Conservation (phyloP, 2,797 vertebrate genomes). For the Darevskia mixta region DNA sequence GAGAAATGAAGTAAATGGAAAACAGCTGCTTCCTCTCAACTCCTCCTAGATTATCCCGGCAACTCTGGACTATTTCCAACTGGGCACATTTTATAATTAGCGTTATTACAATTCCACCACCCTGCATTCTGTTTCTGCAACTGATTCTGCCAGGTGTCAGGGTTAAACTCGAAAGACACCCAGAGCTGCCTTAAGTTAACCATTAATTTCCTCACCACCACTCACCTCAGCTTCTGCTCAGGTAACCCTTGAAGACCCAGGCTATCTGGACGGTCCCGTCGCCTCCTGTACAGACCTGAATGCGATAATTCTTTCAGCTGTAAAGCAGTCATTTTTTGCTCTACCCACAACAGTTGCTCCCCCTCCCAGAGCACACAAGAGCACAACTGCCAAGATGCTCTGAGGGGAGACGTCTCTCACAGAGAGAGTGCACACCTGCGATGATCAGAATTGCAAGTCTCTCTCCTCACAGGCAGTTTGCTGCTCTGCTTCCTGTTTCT, state of each 20-base stretch:
- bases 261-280: constrained; percentile 87
- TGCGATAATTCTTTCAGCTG: constrained; percentile 93
- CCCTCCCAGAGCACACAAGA: constrained; percentile 49
- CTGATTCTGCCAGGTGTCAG: neutral
- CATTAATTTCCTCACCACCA: constrained; percentile 28
- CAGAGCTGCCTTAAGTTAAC: neutral
- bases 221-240: constrained; percentile 86
- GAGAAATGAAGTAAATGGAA: neutral
- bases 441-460: constrained; percentile 59
- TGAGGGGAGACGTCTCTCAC: constrained; percentile 52
- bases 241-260: constrained; percentile 76
- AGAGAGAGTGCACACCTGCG: constrained; percentile 78
- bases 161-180: neutral
- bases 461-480: constrained; percentile 50
- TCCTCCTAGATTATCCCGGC: neutral
- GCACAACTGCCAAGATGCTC: constrained; percentile 65
- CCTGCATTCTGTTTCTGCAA: neutral
- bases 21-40: neutral
- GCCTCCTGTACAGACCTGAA: constrained; percentile 92
- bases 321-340: constrained; percentile 86
- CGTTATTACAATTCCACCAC: neutral
- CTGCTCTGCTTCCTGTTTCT: constrained; percentile 80
- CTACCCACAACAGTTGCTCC: constrained; percentile 45
- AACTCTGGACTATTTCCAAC: neutral
- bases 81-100: neutral